Evolutionary conservation across 2,888 invertebrate species (phyloP).

Genomic region (Tillus elongatus): DNA sequence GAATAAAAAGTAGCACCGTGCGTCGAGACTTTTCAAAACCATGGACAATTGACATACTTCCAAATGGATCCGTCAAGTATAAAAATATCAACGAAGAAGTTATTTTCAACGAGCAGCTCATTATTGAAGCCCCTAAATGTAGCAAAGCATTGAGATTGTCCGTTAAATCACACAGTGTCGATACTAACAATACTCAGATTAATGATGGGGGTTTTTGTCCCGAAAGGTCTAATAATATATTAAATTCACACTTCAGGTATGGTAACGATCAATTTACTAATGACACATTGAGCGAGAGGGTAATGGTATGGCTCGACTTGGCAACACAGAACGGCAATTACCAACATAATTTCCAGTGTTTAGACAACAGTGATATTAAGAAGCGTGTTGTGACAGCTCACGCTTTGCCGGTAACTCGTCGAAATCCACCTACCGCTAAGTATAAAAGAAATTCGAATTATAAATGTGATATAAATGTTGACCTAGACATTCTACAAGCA

Average conservation of each 20-base stretch:
- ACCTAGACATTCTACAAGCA: not conserved
- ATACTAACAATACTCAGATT: not conserved
- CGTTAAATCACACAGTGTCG: conserved; percentile 21
- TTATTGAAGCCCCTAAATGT: conserved; percentile 6
- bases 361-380: conserved; percentile 6
- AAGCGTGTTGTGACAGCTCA: conserved; percentile 10
- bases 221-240: conserved; percentile 11
- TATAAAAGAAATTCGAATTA: not conserved
- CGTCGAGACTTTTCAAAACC: conserved; percentile 7
- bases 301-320: conserved; percentile 70
- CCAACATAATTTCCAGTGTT: too few relatives aligned
- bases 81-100: conserved; percentile 27
- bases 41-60: conserved; percentile 23
- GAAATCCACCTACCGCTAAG: not conserved
- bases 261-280: conserved; percentile 11
- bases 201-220: not conserved
- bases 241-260: conserved; percentile 5
- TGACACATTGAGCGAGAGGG: conserved; percentile 58
- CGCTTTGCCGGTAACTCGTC: conserved; percentile 3
- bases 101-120: conserved; percentile 13
- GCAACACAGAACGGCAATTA: conserved; percentile 42
- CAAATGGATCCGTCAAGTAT: conserved; percentile 20
- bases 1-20: conserved; percentile 8
- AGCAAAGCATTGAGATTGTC: conserved; percentile 8
- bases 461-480: too few relatives aligned